These are phyloP conservation scores for Elachura formosa DNA, from an alignment of 2,113 vertebrate genomes.

Conservation along the genomic window DNA sequence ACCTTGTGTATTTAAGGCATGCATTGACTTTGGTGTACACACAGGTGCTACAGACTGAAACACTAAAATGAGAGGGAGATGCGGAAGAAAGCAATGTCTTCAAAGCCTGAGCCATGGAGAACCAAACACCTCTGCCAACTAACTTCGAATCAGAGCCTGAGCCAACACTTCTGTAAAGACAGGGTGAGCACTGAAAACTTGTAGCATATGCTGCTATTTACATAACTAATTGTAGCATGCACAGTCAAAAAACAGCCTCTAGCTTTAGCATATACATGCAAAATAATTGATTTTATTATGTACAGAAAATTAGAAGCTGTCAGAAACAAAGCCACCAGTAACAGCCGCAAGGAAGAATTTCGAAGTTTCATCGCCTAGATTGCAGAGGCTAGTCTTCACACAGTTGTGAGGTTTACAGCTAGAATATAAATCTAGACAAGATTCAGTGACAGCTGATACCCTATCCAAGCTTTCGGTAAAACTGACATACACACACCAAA, in stretches of 20 bases:
- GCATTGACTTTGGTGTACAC: background rate
- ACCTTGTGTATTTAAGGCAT: background rate
- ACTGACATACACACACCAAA: conserved; percentile 17
- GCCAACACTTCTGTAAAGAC: conserved; percentile 49
- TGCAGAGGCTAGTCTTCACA: conserved; percentile 39
- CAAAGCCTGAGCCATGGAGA: conserved; percentile 9
- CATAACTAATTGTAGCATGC: conserved; percentile 64
- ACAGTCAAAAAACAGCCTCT: conserved; percentile 67
- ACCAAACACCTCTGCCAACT: conserved; percentile 52
- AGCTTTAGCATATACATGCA: conserved; percentile 59
- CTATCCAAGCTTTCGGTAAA: conserved; percentile 17
- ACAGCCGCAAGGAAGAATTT: conserved; percentile 21
- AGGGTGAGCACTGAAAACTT: conserved; percentile 58
- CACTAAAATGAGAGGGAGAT: background rate
- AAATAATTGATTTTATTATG: conserved; percentile 61
- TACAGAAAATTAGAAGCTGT: conserved; percentile 60
- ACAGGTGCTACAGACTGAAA: background rate
- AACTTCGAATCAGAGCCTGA: conserved; percentile 50
- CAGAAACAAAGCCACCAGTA: conserved; percentile 57
- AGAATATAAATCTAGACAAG: conserved; percentile 32
- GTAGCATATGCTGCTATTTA: conserved; percentile 67
- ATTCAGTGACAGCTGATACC: conserved; percentile 47
- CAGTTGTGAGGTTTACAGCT: conserved; percentile 27
- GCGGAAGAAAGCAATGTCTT: conserved; percentile 3
- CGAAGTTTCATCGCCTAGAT: background rate